Base-by-base conservation (phyloP, 2,888 invertebrate genomes). In the Eumerus sabulonum region DNA sequence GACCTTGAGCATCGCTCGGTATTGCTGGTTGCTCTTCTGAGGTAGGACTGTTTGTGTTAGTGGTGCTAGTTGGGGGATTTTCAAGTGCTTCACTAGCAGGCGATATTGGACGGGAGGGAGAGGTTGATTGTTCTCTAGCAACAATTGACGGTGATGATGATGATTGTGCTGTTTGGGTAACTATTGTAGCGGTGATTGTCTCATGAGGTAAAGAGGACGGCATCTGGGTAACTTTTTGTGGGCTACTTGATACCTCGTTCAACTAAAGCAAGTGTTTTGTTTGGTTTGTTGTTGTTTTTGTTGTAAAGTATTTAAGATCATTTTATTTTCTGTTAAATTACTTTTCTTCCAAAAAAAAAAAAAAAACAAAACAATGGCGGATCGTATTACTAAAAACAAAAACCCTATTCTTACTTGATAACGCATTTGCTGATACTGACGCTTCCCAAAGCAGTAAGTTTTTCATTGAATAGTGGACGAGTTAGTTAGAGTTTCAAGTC, bases 21-120 rank as follows among this genome's bases (percentile, higher is more conserved):
- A 83, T 70, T 40, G 81, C 42, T 16, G 67, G 71, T 45, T 59
- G 67, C 48, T 85, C 85, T 35, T 85, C 85, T 9, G 86, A 82
- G 73, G 82, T 83, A 36, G 86, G 86, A 68, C 85, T 85, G 59
- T 85, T 86, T 72, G 60, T 11, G n/a, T 40, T 68, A 54, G 45
- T 82, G 17, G 82, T 82, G 57, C 76, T 84, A 27, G 27, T 27
- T 85, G 90, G 68, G 82, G 89, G 79, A 86, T 83, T 84, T 60
- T 90, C 91, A 77, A 87, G 72, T 72, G 89, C 89, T 84, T 90
- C 90, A 82, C 83, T 85, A 63, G 90, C 90, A 76, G 90, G 90
- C 82, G 87, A 90, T 84, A 85, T 90, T 87, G 88, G 90, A 84
- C 87, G 89, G 85, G 90, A 90, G 86, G 86, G 86, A 70, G 79